These are phyloP conservation scores for Metaphire vulgaris DNA, from an alignment of 1,140 invertebrate species.

Conservation along the genomic window DNA sequence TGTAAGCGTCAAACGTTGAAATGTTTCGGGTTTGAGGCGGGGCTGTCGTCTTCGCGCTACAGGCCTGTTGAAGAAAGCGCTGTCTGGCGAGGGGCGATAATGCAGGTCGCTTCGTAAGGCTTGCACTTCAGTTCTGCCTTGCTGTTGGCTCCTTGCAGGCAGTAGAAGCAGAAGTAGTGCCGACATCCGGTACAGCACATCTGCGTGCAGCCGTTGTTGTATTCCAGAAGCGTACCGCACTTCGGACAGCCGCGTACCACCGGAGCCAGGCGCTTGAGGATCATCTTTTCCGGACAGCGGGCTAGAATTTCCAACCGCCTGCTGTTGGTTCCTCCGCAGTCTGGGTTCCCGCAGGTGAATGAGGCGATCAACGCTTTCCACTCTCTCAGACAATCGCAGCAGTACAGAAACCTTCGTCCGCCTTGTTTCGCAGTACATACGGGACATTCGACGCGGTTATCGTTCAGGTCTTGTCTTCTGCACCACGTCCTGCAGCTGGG, in stretches of 20 bases:
- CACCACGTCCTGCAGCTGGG: neutral
- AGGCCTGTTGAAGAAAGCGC: too few species aligned
- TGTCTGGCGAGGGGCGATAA: constrained; percentile 1
- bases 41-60: too few species aligned
- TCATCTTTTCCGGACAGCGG: constrained; percentile 7
- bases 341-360: neutral
- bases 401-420: constrained; percentile 4
- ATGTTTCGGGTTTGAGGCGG: too few species aligned
- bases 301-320: constrained; percentile 4
- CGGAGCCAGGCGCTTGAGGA: neutral
- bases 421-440: neutral
- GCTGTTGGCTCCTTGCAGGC: constrained; percentile 4
- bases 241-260: constrained; percentile 11
- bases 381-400: neutral
- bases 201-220: constrained; percentile 2
- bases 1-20: too few species aligned
- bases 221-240: constrained; percentile 9
- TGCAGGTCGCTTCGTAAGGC: constrained; percentile 5
- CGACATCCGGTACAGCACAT: constrained; percentile 10
- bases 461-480: neutral
- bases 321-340: neutral
- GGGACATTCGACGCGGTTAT: neutral
- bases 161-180: constrained; percentile 20
- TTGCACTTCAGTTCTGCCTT: neutral
- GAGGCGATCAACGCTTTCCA: neutral